Base-by-base conservation (phyloP, 2,888 invertebrate genomes). In the Xestia sexstrigata region DNA sequence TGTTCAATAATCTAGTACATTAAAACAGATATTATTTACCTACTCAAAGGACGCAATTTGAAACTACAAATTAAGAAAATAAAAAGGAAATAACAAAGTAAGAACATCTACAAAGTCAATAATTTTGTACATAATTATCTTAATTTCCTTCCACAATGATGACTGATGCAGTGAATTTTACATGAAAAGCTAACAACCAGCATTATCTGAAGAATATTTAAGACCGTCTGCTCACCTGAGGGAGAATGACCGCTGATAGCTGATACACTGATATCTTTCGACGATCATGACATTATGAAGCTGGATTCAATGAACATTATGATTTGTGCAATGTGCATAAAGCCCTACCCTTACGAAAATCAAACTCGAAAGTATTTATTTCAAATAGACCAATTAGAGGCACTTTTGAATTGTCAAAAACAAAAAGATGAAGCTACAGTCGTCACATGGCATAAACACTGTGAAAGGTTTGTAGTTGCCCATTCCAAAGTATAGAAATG, bases 161-260 rank as follows among this genome's bases (percentile, higher is more conserved):
- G 71, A 42, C 47, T 58, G 78, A 79, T 17, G 65, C 49, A 65
- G 1, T 66, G 73, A 66, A 23, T 58, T 42, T 17, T 58, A 30
- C 4, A 35, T 79, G 78, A 23, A 73, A 58, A 79, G 73, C 9
- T 72, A 70, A 4, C 35, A 15, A 35, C 52, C 70, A 78, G n/a
- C 70, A 58, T 23, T n/a, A 65, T 20, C 47, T 13, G 58, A n/a
- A 47, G 79, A 79, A 79, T 39, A 72, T 66, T 39, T 17, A 42
- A 35, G 8, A 58, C n/a, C 55, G 55, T 15, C 72, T 35, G n/a
- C n/a, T n/a, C n/a, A n/a, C 71, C 55, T n/a, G 42, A 55, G 72
- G 47, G 72, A 58, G 35, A 35, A 58, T 9, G 79, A 63, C 70
- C 63, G 45, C 78, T 78, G 78, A 70, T 78, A 70, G n/a, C 78